A percentile compares a stretch with the other conserved stretches of the same genome.
Evolutionary conservation across 2,888 invertebrate genomes (phyloP).

Genomic region (Acleris laterana): DNA sequence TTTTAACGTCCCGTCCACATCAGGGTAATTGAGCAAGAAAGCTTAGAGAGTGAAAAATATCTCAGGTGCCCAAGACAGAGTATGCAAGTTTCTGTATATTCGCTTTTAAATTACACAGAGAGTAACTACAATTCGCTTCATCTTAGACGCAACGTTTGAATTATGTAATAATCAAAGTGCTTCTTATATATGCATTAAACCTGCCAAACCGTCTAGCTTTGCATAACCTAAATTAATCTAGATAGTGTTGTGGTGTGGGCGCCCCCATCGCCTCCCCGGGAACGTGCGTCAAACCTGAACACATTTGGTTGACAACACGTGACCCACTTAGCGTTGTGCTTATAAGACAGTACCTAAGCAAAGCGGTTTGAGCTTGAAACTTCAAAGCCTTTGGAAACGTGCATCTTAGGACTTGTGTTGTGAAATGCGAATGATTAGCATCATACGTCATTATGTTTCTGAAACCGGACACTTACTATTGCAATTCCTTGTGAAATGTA

Average conservation of each 20-base stretch:
- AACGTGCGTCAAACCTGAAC: slow-evolving; percentile 12
- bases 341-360: slow-evolving; percentile 8
- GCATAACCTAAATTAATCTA: slow-evolving; percentile 23
- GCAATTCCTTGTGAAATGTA: slow-evolving; percentile 1
- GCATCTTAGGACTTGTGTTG: neutral
- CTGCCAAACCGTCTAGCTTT: neutral
- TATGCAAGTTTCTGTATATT: too few species aligned
- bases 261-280: slow-evolving; percentile 15
- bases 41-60: too few species aligned
- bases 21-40: too few species aligned
- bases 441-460: neutral
- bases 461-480: neutral
- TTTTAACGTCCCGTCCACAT: too few species aligned
- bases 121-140: too few species aligned
- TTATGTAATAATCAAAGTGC: too few species aligned
- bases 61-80: too few species aligned
- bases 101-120: too few species aligned
- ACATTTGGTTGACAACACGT: slow-evolving; percentile 23
- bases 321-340: slow-evolving; percentile 16
- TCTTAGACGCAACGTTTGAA: too few species aligned
- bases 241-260: slow-evolving; percentile 8
- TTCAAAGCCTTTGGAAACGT: neutral
- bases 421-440: slow-evolving; percentile 4
- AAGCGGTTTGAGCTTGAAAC: too few species aligned
- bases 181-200: too few species aligned